Conservation (phyloP, 2,888 invertebrate species). For the Epinotia ramella region DNA sequence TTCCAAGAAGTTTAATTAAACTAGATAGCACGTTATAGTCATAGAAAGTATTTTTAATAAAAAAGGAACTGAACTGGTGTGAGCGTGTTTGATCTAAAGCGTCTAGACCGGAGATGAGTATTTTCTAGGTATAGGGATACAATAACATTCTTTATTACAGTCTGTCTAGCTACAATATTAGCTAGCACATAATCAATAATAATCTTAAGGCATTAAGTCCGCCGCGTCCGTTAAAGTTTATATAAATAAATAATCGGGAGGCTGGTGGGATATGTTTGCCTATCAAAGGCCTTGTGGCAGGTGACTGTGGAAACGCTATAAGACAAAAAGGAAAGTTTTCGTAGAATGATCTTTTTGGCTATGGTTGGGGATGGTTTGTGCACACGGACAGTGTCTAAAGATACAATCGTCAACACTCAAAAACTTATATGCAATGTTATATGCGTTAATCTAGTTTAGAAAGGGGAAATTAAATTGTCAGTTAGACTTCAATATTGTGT, state of each 20-base stretch:
- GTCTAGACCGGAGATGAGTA: neutral
- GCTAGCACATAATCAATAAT: neutral
- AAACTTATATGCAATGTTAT: neutral
- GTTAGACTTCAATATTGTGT: neutral
- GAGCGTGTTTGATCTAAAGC: neutral
- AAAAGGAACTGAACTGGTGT: neutral
- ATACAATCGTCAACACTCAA: neutral
- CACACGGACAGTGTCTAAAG: neutral
- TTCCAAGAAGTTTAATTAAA: slow-evolving; percentile 18
- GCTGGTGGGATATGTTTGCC: neutral
- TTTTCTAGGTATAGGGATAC: neutral
- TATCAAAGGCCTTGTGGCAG: too few relatives aligned
- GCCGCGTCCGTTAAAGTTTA: too few relatives aligned
- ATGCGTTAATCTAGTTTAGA: neutral
- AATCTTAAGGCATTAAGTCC: too few relatives aligned
- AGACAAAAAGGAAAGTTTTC: neutral
- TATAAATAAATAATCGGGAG: too few relatives aligned
- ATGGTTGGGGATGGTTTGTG: neutral
- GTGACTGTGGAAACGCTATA: too few relatives aligned
- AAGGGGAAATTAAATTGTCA: slow-evolving; percentile 9
- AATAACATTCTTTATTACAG: neutral
- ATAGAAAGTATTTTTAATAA: neutral
- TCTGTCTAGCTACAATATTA: neutral
- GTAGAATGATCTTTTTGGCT: neutral
- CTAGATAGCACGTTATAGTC: neutral